Base-by-base conservation (phyloP, 2,888 invertebrate species). In the Chalcosyrphus nemorum region DNA sequence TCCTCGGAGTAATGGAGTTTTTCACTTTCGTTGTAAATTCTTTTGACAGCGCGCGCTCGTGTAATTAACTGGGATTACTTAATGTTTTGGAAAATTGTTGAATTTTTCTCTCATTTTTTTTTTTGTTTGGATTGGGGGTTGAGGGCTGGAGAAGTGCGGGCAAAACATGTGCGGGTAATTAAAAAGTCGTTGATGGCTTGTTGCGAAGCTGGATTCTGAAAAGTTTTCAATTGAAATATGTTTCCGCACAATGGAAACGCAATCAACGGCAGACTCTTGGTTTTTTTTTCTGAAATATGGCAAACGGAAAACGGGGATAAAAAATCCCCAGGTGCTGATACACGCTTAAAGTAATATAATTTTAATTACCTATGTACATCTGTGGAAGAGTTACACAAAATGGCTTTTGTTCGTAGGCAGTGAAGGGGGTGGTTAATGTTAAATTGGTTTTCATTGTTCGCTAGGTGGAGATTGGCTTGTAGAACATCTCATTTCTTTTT, bases 21-120 rank as follows among this genome's bases (percentile, higher is more conserved):
- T 74, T 63, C 70, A 65, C 63, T 78, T 80, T 75, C 6, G 50
- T 47, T 75, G 70, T 74, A 84, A 84, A 84, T 84, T 84, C 74
- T 70, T 84, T 70, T 80, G 84, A 84, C 80, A 84, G 75, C 70
- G 15, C 52, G 21, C 52, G 15, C 52, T 15, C 52, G 45, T 75
- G 70, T 80, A 75, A 84, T 84, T 80, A 84, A 84, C 74, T 80
- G 32, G 84, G 59, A 70, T 84, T 75, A 80, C 38, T 75, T 80
- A 84, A 84, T 84, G 84, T 80, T 70, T 70, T 70, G 84, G 84
- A 75, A 84, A 84, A 84, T 84, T 70, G 84, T 74, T 80, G 74
- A 75, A 41, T 75, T 80, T 63, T 24, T 29, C 41, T 57, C 75
- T 52, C 32, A 47, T 15, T 75, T 80, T 63, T 24, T 29, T 47